These are phyloP conservation scores for Parazoanthus swiftii DNA, from an alignment of 92 coral and sea anemone genomes.

Conservation along the genomic window DNA sequence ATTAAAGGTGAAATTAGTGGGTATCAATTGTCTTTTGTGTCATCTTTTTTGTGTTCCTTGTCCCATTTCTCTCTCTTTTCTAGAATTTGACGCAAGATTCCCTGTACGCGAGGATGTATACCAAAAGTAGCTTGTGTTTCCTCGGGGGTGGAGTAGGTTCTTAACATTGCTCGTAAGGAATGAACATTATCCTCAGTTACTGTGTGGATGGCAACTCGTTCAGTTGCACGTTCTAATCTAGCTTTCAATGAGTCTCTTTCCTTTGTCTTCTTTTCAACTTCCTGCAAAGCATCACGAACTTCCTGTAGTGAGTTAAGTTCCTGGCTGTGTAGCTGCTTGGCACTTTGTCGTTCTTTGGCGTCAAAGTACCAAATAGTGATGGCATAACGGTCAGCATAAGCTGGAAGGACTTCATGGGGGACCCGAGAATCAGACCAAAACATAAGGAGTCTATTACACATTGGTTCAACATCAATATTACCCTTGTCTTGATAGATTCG, in stretches of 20 bases:
- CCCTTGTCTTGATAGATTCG: conserved; percentile 69
- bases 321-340: conserved; percentile 58
- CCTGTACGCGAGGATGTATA: conserved; percentile 56
- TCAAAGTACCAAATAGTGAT: conserved; percentile 96
- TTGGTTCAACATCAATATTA: conserved; percentile 78
- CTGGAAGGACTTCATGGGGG: conserved; percentile 95
- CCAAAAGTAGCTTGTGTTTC: conserved; percentile 43
- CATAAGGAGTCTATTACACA: conserved; percentile 79
- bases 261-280: conserved; percentile 60
- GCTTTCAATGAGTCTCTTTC: conserved; percentile 65
- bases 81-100: conserved; percentile 58
- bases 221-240: conserved; percentile 66
- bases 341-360: conserved; percentile 66
- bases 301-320: conserved; percentile 46
- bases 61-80: conserved; percentile 36
- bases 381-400: conserved; percentile 79
- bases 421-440: conserved; percentile 93
- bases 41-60: conserved; percentile 1
- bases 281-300: conserved; percentile 59
- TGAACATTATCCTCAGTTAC: conserved; percentile 68
- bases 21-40: not conserved
- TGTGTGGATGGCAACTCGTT: conserved; percentile 52
- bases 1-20: not conserved
- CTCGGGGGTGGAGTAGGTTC: conserved; percentile 54
- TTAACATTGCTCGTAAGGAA: conserved; percentile 57